Evolutionary conservation across 2,113 vertebrate genomes (phyloP).

Genomic region (Dicrurus megarhynchus): DNA sequence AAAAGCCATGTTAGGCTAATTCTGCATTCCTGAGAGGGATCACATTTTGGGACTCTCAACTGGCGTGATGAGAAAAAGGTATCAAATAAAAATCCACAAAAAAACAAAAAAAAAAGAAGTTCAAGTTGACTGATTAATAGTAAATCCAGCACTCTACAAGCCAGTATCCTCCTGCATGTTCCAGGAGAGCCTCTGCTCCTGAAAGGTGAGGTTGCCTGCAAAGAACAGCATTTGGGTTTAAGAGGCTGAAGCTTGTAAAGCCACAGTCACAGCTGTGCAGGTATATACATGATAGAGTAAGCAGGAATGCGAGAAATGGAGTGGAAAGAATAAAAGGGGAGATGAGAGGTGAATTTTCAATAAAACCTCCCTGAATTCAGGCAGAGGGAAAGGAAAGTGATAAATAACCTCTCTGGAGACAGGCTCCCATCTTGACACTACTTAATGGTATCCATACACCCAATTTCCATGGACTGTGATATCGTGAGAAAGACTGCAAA

Average conservation of each 20-base stretch:
- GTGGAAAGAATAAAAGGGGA: background rate
- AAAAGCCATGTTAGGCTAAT: background rate
- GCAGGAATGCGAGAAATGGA: background rate
- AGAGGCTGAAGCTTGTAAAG: background rate
- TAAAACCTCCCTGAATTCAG: background rate
- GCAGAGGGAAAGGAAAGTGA: background rate
- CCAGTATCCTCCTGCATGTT: background rate
- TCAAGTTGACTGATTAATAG: conserved; percentile 13
- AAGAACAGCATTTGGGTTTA: background rate
- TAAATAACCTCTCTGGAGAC: background rate
- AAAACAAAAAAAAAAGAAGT: background rate
- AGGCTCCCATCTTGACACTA: background rate
- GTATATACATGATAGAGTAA: background rate
- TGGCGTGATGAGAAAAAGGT: background rate
- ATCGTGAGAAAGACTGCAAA: background rate
- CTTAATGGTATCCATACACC: background rate
- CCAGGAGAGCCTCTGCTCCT: background rate
- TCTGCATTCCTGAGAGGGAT: background rate
- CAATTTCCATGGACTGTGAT: background rate
- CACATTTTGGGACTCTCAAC: background rate
- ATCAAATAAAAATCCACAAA: background rate
- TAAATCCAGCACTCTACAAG: background rate
- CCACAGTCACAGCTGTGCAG: background rate
- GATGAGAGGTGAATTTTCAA: conserved; percentile 9
- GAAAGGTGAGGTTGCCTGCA: background rate